Evolutionary conservation across 2,888 invertebrate species (phyloP).

Genomic region (Limenitis camilla): DNA sequence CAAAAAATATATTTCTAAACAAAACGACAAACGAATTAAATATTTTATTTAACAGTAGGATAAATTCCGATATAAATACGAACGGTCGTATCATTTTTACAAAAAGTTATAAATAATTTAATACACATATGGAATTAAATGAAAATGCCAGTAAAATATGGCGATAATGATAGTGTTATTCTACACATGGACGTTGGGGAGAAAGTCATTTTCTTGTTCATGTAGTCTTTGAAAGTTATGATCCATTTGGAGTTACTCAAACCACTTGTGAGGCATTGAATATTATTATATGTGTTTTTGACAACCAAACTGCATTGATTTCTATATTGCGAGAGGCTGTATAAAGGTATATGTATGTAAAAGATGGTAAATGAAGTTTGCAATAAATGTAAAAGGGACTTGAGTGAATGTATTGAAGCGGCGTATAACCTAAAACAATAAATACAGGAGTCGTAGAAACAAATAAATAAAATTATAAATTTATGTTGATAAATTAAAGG

Average conservation of each 20-base stretch:
- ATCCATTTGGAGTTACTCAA: constrained; percentile 52
- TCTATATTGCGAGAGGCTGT: constrained; percentile 45
- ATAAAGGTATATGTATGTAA: constrained; percentile 44
- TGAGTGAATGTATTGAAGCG: constrained; percentile 53
- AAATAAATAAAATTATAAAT: neutral
- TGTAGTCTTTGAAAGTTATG: constrained; percentile 54
- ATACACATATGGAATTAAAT: constrained; percentile 32
- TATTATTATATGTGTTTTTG: constrained; percentile 38
- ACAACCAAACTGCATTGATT: constrained; percentile 38
- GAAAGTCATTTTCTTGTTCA: constrained; percentile 65
- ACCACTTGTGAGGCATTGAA: constrained; percentile 36
- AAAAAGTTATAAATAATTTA: too few species aligned
- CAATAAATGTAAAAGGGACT: constrained; percentile 45
- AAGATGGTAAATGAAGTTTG: constrained; percentile 48
- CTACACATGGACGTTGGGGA: constrained; percentile 64
- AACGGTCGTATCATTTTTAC: too few species aligned
- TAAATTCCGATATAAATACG: too few species aligned
- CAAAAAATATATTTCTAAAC: too few species aligned
- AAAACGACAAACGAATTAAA: too few species aligned
- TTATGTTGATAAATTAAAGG: neutral
- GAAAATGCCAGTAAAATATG: constrained; percentile 62
- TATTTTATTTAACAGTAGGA: too few species aligned
- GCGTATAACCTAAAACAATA: constrained; percentile 70
- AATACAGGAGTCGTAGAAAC: constrained; percentile 26
- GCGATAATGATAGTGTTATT: constrained; percentile 55